Evolutionary conservation across 2,888 invertebrate species (phyloP).

Genomic region (Lampropteryx suffumata): DNA sequence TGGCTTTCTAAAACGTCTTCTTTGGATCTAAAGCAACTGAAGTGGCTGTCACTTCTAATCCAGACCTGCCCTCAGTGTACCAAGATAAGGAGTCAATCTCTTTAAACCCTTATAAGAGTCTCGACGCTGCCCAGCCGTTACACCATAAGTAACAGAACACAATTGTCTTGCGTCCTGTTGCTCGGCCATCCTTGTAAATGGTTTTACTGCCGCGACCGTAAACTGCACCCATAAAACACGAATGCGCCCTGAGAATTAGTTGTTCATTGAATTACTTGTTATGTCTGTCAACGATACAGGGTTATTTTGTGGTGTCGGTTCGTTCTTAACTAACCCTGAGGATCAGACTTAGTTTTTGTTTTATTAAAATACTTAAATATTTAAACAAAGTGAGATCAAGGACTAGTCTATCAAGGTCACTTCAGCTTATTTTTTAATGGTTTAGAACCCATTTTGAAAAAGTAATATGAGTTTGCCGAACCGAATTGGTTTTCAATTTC

Average conservation of each 20-base stretch:
- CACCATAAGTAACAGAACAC: slow-evolving; percentile 9
- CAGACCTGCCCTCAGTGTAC: not conserved
- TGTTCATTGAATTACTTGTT: slow-evolving; percentile 45
- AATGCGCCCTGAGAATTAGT: slow-evolving; percentile 47
- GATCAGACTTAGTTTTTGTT: too few relatives aligned
- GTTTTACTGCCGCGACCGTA: slow-evolving; percentile 51
- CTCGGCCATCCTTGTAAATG: slow-evolving; percentile 46
- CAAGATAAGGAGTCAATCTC: not conserved
- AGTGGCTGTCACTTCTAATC: too few relatives aligned
- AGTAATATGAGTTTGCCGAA: too few relatives aligned
- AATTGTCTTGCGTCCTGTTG: slow-evolving; percentile 20
- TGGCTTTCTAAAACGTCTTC: too few relatives aligned
- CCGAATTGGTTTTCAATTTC: too few relatives aligned
- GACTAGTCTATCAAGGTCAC: too few relatives aligned
- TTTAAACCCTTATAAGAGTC: not conserved
- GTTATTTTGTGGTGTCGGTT: too few relatives aligned
- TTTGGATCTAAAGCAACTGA: not conserved
- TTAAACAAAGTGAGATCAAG: too few relatives aligned
- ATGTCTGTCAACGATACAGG: slow-evolving; percentile 16
- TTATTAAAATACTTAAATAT: too few relatives aligned
- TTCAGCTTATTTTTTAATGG: too few relatives aligned
- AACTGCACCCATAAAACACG: slow-evolving; percentile 51
- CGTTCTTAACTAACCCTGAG: too few relatives aligned
- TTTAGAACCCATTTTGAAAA: too few relatives aligned
- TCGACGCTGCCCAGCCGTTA: not conserved